Base-by-base conservation (phyloP, 2,888 invertebrate genomes). In the Scaptodrosophila latifasciaeformis region DNA sequence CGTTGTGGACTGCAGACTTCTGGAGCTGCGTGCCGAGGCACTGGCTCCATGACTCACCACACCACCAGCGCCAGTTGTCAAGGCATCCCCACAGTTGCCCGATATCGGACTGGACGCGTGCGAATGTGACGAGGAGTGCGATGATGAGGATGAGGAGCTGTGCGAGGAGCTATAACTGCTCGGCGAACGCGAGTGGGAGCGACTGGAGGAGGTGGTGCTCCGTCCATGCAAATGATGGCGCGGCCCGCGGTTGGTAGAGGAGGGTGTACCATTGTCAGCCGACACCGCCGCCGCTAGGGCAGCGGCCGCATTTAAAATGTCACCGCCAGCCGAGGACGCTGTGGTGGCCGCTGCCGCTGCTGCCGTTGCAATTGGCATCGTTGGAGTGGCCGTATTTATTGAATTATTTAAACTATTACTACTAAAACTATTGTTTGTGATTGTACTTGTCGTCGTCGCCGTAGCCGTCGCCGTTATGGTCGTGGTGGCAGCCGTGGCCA, bases 111-210 rank as follows among this genome's bases (percentile, higher is more conserved):
- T 86, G 76, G 85, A 86, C 68, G 82, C 86, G 78, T 86, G 86
- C 59, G 86, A 86, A 82, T 85, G 85, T 54, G 85, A 85, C 37
- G 82, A 83, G 58, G 82, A 63, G 50, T 79, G 82, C 47, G 82
- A 82, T 39, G 83, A 82, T 48, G 83, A 75, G 48, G 82, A 83
- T 39, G 86, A 83, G 61, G 85, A 84, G 70, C 85, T 86, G 56
- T 86, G 86, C 62, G 86, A 86, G 53, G 86, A 86, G 78, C 87
- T 86, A 64, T 86, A 86, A 66, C 86, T 86, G 76, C 86, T 87
- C 58, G 87, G 86, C 55, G 86, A 87, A 45, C 89, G 87, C 49
- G 89, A 89, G 80, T 88, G 88, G 61, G 89, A 89, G 74, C 89
- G 85, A 78, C 88, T 89, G 59, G 89, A 89, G 57, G 89, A 89